Conservation (phyloP, 2,113 vertebrate genomes). For the Oxyruncus cristatus region DNA sequence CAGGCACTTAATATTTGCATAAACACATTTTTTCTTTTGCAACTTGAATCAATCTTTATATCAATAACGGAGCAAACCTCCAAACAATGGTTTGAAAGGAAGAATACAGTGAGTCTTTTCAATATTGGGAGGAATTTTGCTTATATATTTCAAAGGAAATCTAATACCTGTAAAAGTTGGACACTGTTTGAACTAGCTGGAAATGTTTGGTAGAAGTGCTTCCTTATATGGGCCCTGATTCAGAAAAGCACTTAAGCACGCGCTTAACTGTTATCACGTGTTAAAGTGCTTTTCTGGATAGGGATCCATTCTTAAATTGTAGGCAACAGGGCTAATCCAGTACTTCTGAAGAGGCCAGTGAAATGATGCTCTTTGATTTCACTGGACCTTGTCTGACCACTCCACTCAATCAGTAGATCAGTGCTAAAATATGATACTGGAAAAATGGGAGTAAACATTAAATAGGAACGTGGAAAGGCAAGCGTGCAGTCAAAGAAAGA, state of each 20-base stretch:
- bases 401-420: neutral
- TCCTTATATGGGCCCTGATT: conserved; percentile 31
- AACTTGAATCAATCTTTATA: conserved; percentile 25
- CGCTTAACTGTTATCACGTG: conserved; percentile 43
- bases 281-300: conserved; percentile 59
- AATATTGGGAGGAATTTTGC: neutral
- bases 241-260: conserved; percentile 54
- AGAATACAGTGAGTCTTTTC: neutral
- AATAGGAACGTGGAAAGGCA: neutral
- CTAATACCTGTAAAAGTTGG: conserved; percentile 1
- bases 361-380: conserved; percentile 21
- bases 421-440: neutral
- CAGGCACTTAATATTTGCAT: conserved; percentile 60
- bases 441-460: neutral
- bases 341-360: conserved; percentile 23
- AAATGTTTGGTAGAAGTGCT: neutral
- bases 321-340: neutral
- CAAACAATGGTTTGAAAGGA: conserved; percentile 21
- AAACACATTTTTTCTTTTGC: conserved; percentile 36
- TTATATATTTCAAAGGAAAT: neutral
- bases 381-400: neutral
- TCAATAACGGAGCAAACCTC: conserved; percentile 29
- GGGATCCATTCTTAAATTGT: conserved; percentile 24
- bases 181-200: neutral
- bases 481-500: neutral